Percentiles rank a stretch among this genome's conserved stretches.
phyloP scores from a whole-genome alignment of 1,140 invertebrate species.

The Fopius arisanus region DNA sequence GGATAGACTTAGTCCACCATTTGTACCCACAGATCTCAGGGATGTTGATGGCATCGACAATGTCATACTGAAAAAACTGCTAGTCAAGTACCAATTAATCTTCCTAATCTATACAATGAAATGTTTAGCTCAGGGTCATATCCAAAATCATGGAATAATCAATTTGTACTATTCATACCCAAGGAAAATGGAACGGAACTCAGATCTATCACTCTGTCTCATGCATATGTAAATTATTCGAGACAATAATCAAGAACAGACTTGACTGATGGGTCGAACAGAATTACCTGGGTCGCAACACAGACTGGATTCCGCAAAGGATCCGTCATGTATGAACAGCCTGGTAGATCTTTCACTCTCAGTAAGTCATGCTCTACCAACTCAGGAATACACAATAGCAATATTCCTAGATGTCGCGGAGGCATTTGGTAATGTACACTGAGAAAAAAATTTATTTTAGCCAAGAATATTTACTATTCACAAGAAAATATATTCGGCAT shows the following conservation, averaged over 20 bases:
- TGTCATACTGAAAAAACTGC: slow-evolving; percentile 26
- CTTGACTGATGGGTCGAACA: slow-evolving; percentile 1
- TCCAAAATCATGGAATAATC: slow-evolving; percentile 35
- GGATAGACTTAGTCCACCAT: too few species aligned
- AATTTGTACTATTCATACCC: slow-evolving; percentile 37
- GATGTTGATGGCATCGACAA: slow-evolving; percentile 38
- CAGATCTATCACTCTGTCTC: slow-evolving; percentile 36
- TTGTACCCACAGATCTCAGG: slow-evolving; percentile 20
- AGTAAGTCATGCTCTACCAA: neutral
- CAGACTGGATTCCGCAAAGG: slow-evolving; percentile 22
- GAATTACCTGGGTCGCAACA: neutral
- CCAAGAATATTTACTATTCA: too few species aligned
- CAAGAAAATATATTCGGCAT: too few species aligned
- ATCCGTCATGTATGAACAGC: slow-evolving; percentile 15
- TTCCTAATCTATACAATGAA: slow-evolving; percentile 38
- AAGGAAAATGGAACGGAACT: slow-evolving; percentile 34
- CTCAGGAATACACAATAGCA: neutral
- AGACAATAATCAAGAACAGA: slow-evolving; percentile 20
- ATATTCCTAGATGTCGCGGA: slow-evolving; percentile 17
- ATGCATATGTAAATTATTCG: slow-evolving; percentile 26
- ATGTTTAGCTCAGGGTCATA: slow-evolving; percentile 19
- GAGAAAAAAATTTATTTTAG: too few species aligned
- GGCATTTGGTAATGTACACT: slow-evolving; percentile 27
- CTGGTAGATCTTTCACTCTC: neutral
- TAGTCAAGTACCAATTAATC: slow-evolving; percentile 23